These are phyloP conservation scores for Tragelaphus scriptus DNA, from an alignment of 2,113 vertebrate species.

Conservation along the genomic window DNA sequence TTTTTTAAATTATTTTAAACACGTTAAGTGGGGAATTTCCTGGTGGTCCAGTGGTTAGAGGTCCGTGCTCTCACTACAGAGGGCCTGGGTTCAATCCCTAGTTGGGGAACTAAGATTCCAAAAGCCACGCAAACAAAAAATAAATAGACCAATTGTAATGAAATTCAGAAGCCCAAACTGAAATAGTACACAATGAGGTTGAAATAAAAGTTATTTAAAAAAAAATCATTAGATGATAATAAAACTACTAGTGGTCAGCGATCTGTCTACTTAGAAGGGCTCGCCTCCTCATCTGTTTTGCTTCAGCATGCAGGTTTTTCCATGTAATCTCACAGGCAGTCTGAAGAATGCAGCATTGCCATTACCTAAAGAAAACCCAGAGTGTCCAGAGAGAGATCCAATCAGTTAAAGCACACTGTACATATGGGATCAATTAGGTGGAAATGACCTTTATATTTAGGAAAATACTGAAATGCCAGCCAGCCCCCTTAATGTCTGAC, in stretches of 20 bases:
- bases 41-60: background rate
- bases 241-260: background rate
- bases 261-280: background rate
- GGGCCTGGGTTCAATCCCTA: background rate
- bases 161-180: background rate
- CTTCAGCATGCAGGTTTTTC: background rate
- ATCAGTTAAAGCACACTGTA: background rate
- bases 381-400: background rate
- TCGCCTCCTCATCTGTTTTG: background rate
- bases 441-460: slow-evolving; percentile 41
- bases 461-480: background rate
- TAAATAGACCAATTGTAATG: background rate
- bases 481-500: background rate
- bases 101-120: background rate
- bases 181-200: background rate
- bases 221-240: background rate
- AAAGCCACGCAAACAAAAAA: background rate
- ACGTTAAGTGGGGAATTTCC: background rate
- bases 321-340: background rate
- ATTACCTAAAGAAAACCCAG: slow-evolving; percentile 14
- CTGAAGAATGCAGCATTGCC: background rate
- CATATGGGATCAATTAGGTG: background rate
- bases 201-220: background rate
- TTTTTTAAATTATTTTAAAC: background rate
- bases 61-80: background rate